Percentiles rank a stretch among this genome's conserved stretches.
phyloP scores from a whole-genome alignment of 2,797 vertebrate genomes.

The Crax fasciolata region DNA sequence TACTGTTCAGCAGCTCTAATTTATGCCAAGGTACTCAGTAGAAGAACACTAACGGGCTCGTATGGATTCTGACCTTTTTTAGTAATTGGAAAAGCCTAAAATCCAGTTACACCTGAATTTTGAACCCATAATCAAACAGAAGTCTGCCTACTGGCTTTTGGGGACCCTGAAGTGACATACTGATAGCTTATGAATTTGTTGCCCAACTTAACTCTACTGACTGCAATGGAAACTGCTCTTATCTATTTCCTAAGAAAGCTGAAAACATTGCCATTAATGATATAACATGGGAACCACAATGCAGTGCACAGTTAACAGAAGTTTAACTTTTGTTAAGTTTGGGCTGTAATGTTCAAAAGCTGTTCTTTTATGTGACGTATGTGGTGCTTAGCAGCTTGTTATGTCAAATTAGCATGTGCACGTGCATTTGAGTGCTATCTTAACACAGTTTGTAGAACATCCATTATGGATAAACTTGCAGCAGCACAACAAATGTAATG shows the following conservation, averaged over 20 bases:
- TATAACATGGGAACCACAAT: background rate
- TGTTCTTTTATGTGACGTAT: background rate
- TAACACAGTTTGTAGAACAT: background rate
- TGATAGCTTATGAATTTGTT: background rate
- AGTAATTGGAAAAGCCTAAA: background rate
- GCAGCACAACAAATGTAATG: background rate
- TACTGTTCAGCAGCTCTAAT: background rate
- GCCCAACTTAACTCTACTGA: background rate
- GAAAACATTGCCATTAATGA: background rate
- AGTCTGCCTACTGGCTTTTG: background rate
- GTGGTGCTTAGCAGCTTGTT: background rate
- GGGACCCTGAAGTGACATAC: background rate
- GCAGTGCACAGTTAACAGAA: background rate
- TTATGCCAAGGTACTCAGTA: background rate
- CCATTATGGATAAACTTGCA: background rate
- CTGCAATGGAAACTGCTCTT: background rate
- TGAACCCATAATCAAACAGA: background rate
- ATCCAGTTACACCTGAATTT: background rate
- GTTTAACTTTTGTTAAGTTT: slow-evolving; percentile 10
- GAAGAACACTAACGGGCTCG: background rate
- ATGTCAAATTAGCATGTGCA: background rate
- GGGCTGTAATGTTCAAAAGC: background rate
- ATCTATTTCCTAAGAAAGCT: background rate
- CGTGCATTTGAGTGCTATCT: background rate
- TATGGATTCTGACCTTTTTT: background rate